Conservation (phyloP, 2,113 vertebrate species). For the Prunella himalayana region DNA sequence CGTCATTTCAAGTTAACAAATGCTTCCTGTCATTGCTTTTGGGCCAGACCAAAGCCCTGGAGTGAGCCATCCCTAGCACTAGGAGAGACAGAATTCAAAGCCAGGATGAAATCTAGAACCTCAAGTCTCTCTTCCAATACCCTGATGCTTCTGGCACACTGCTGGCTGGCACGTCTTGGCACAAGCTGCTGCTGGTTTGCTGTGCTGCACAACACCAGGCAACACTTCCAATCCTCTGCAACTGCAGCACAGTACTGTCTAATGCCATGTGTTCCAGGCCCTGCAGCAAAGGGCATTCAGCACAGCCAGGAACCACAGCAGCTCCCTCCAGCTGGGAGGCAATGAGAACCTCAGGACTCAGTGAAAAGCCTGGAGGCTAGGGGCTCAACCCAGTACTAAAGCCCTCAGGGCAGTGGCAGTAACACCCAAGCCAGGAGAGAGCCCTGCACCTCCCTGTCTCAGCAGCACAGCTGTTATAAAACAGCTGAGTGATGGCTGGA, state of each 20-base stretch:
- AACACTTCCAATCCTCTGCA: not conserved
- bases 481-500: accelerated
- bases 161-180: not conserved
- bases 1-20: constrained; percentile 9
- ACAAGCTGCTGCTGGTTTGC: not conserved
- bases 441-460: not conserved
- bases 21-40: not conserved
- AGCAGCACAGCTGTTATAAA: not conserved
- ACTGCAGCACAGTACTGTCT: not conserved
- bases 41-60: not conserved
- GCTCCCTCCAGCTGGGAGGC: not conserved
- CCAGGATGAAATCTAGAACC: not conserved
- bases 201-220: not conserved
- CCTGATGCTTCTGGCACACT: accelerated
- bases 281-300: accelerated
- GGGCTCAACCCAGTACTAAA: too few relatives aligned
- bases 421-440: not conserved
- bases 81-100: not conserved
- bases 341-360: not conserved
- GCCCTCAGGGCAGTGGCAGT: not conserved
- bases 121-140: not conserved
- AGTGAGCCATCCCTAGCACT: not conserved
- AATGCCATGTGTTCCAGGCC: accelerated
- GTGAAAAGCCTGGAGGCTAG: not conserved
- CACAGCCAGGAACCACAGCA: not conserved